A percentile compares a stretch with the other conserved stretches of the same genome.
These are phyloP conservation scores for Amblyopsis rosae DNA, from an alignment of 2,113 vertebrate genomes.

Conservation along the genomic window DNA sequence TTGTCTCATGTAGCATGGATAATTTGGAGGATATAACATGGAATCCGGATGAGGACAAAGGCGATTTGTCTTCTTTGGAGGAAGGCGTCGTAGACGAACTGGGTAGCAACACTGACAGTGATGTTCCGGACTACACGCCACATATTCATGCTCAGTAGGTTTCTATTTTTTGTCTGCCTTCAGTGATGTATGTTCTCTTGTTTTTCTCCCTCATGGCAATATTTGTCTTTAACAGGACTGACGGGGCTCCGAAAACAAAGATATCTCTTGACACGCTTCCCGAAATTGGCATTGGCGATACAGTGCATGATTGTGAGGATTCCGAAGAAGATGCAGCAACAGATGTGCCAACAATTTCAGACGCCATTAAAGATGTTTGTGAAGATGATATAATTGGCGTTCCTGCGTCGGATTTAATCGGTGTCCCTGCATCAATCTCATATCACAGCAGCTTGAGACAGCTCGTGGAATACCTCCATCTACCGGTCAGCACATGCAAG, in stretches of 20 bases:
- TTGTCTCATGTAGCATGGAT: no score
- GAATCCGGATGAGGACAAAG: no score
- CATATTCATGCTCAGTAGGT: no score
- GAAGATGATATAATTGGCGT: not conserved
- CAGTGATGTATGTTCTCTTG: no score
- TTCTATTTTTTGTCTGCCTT: no score
- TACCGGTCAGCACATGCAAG: not conserved
- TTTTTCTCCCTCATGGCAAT: not conserved
- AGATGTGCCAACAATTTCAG: not conserved
- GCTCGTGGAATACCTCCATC: not conserved
- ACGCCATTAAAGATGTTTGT: not conserved
- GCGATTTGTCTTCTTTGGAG: no score
- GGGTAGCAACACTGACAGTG: no score
- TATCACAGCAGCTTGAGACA: not conserved
- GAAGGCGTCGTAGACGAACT: no score
- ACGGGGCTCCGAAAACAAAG: not conserved
- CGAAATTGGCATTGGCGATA: not conserved
- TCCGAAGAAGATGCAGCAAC: not conserved
- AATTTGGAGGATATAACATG: no score
- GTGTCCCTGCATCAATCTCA: not conserved
- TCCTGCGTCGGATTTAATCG: not conserved
- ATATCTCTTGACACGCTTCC: not conserved
- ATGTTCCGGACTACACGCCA: no score
- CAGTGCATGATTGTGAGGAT: not conserved
- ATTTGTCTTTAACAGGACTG: not conserved